phyloP scores from a whole-genome alignment of 2,113 vertebrate species.

The Tapirus terrestris region DNA sequence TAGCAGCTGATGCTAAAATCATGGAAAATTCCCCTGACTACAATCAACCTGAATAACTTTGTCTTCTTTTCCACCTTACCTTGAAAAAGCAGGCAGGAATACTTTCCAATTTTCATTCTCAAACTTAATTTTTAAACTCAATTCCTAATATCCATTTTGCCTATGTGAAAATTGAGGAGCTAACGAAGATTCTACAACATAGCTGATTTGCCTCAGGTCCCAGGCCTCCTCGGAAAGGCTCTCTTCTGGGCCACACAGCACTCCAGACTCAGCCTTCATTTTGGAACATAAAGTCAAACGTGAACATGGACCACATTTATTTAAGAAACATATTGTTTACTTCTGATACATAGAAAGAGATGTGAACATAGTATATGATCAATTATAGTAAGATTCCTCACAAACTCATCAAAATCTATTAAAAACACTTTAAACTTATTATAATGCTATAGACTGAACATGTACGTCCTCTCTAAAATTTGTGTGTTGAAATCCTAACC shows the following conservation, averaged over 20 bases:
- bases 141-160: not conserved
- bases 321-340: not conserved
- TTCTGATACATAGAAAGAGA: not conserved
- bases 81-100: not conserved
- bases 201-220: not conserved
- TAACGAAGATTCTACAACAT: not conserved
- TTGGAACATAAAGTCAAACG: not conserved
- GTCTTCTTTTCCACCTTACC: not conserved
- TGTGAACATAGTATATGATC: not conserved
- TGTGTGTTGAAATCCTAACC: not conserved
- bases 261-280: not conserved
- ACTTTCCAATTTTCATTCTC: not conserved
- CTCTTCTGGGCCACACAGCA: not conserved
- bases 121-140: not conserved
- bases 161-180: not conserved
- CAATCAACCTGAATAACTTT: not conserved
- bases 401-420: not conserved
- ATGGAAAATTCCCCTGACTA: not conserved
- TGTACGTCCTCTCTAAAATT: not conserved
- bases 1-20: not conserved
- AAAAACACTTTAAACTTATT: not conserved
- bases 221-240: not conserved
- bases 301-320: not conserved
- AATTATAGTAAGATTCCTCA: not conserved
- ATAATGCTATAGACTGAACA: not conserved